A percentile compares a stretch with the other conserved stretches of the same genome.
Conservation (phyloP, 1,140 invertebrate genomes). For the Drosophila sproati region DNA sequence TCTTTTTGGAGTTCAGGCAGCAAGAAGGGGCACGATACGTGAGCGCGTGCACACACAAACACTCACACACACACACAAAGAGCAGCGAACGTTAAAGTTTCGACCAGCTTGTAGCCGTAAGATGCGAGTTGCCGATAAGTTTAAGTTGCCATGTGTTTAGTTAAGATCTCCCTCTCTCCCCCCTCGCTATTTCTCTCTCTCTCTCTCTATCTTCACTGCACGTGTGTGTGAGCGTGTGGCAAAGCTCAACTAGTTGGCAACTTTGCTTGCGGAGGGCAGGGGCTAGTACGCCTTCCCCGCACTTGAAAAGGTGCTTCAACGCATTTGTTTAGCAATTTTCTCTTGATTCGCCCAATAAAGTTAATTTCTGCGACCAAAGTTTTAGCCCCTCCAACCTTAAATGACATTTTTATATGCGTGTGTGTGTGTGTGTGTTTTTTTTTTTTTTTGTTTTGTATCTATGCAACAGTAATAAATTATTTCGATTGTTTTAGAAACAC, state of each 20-base stretch:
- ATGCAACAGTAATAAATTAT: conserved; percentile 50
- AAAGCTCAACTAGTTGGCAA: conserved; percentile 77
- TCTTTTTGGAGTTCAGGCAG: conserved; percentile 1
- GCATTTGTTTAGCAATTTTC: conserved; percentile 82
- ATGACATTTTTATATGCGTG: conserved; percentile 73
- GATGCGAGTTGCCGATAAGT: conserved; percentile 79
- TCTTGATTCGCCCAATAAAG: conserved; percentile 80
- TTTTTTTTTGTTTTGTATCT: conserved; percentile 18
- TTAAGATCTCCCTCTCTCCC: conserved; percentile 45
- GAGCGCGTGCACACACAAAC: not conserved
- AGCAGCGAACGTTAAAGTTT: conserved; percentile 41
- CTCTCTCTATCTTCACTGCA: not conserved
- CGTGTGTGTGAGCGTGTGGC: conserved; percentile 23
- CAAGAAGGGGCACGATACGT: not conserved
- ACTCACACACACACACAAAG: not conserved
- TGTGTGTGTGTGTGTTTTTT: conserved; percentile 47
- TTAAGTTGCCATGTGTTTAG: conserved; percentile 79
- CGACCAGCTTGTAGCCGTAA: conserved; percentile 72
- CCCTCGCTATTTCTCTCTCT: not conserved
- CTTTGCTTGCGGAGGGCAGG: conserved; percentile 28
- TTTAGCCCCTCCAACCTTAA: conserved; percentile 47
- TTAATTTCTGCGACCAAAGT: conserved; percentile 66
- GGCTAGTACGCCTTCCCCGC: conserved; percentile 22
- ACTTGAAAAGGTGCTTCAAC: conserved; percentile 74
- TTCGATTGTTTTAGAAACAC: conserved; percentile 45